phyloP scores from a whole-genome alignment of 2,888 invertebrate species.

The Pimpla rufipes region DNA sequence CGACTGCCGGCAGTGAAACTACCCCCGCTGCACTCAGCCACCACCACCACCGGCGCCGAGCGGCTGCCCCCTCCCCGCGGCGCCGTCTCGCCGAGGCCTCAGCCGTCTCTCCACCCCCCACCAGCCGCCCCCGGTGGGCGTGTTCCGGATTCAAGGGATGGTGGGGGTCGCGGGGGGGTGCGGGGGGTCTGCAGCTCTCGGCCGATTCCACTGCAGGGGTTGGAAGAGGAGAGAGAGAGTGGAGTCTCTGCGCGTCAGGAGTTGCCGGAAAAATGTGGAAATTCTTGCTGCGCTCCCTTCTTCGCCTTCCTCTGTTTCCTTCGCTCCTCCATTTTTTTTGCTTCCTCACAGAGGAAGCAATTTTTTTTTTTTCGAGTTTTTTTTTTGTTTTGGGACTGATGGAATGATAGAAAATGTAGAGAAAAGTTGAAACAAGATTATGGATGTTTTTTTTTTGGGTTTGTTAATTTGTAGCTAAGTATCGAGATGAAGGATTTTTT shows the following conservation, averaged over 20 bases:
- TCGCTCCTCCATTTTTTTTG: not conserved
- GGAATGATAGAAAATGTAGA: too few species aligned
- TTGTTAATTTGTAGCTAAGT: too few species aligned
- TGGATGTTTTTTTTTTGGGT: too few species aligned
- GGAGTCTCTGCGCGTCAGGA: conserved; percentile 51
- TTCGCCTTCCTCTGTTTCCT: conserved; percentile 21
- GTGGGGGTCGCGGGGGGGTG: conserved; percentile 42
- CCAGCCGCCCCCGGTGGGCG: conserved; percentile 77
- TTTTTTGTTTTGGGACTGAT: too few species aligned
- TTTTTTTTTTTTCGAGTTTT: too few species aligned
- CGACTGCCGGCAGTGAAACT: conserved; percentile 79
- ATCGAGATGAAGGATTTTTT: too few species aligned
- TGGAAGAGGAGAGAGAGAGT: conserved; percentile 53
- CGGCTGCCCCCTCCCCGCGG: conserved; percentile 50
- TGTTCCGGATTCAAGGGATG: conserved; percentile 71
- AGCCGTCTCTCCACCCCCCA: conserved; percentile 54
- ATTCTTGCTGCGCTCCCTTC: conserved; percentile 29
- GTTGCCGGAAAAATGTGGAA: conserved; percentile 55
- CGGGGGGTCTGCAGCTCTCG: conserved; percentile 64
- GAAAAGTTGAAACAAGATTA: too few species aligned
- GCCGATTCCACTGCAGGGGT: conserved; percentile 55
- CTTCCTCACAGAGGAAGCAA: conserved; percentile 33
- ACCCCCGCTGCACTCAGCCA: conserved; percentile 74
- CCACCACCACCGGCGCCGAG: conserved; percentile 63
- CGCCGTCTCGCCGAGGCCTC: conserved; percentile 47